phyloP scores from a whole-genome alignment of 2,113 vertebrate genomes.

The Mixornis gularis region DNA sequence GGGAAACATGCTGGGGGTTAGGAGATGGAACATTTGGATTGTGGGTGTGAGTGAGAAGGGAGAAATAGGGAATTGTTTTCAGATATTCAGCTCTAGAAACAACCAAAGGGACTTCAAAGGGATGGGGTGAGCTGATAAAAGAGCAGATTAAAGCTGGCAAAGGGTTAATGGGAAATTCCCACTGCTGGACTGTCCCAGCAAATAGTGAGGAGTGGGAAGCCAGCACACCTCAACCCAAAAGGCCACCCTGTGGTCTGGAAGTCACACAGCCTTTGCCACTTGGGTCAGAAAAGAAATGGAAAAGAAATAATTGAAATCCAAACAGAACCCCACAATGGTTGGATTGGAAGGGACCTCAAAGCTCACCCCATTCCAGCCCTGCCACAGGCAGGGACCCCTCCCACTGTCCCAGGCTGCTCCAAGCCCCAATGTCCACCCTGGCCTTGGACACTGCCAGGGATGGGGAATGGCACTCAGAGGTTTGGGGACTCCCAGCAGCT shows the following conservation, averaged over 20 bases:
- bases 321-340: neutral
- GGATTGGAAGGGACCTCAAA: neutral
- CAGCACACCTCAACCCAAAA: neutral
- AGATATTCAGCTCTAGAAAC: neutral
- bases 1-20: neutral
- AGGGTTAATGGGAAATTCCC: neutral
- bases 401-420: neutral
- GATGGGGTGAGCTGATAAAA: neutral
- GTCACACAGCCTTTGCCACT: neutral
- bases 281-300: neutral
- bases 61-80: neutral
- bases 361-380: neutral
- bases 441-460: neutral
- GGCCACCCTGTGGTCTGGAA: neutral
- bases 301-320: neutral
- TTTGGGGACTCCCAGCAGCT: neutral
- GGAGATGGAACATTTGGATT: neutral
- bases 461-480: neutral
- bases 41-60: neutral
- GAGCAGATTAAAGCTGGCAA: neutral
- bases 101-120: neutral
- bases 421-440: neutral
- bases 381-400: neutral
- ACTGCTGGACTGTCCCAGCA: neutral
- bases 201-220: neutral